Evolutionary conservation across 2,797 vertebrate genomes (phyloP).

Genomic region (Enteromius trimaculatus): DNA sequence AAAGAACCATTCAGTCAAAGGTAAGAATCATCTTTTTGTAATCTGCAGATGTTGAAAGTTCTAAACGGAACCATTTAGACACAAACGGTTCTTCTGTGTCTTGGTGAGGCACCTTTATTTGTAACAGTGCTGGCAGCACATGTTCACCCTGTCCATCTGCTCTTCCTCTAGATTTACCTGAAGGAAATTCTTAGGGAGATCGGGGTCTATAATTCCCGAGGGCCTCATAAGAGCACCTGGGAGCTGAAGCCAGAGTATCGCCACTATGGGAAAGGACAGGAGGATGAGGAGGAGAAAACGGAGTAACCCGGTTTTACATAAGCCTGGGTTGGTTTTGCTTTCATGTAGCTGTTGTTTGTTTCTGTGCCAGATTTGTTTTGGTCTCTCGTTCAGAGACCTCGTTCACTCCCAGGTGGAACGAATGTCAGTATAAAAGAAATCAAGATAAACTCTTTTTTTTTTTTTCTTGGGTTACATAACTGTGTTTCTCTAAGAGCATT

Average conservation of each 20-base stretch:
- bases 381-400: not conserved
- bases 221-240: slow-evolving; percentile 96
- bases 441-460: not conserved
- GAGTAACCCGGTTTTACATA: slow-evolving; percentile 66
- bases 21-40: too few species aligned
- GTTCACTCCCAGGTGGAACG: not conserved
- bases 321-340: not conserved
- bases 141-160: not conserved
- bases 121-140: not conserved
- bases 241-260: slow-evolving; percentile 94
- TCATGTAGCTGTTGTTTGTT: not conserved
- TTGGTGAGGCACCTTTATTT: too few species aligned
- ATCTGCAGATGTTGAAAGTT: too few species aligned
- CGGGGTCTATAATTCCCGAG: slow-evolving; percentile 90
- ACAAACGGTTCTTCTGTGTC: too few species aligned
- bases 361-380: slow-evolving; percentile 19
- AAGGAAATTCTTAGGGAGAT: slow-evolving; percentile 96
- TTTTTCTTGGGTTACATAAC: slow-evolving; percentile 13
- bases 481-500: slow-evolving; percentile 19
- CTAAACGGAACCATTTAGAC: too few species aligned
- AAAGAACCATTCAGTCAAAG: too few species aligned
- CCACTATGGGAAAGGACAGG: slow-evolving; percentile 82
- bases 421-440: slow-evolving; percentile 13
- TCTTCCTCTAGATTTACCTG: slow-evolving; percentile 84
- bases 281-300: slow-evolving; percentile 73